Base-by-base conservation (phyloP, 2,113 vertebrate genomes). In the Irena cyanogastra region DNA sequence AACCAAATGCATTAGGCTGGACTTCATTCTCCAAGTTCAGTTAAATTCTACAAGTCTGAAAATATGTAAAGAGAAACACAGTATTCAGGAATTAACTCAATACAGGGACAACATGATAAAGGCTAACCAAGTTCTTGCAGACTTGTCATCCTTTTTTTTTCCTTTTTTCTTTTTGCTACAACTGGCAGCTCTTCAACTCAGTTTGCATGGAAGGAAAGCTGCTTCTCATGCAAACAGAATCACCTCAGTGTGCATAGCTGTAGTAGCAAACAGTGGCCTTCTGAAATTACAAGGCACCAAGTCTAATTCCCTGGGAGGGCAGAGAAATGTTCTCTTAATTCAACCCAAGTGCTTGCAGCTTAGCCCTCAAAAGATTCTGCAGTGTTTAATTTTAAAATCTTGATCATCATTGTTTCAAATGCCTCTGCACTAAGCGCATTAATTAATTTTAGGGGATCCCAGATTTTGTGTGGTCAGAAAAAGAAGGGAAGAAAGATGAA, bases 11-110 rank as follows among this genome's bases (percentile, higher is more conserved):
- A 94, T 96, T 81, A 96, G 94, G 47, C 82, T 96, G 61, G 97
- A 96, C 82, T 92, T 97, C 98, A 98, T 98, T 33, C 71, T 97
- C 76, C n/a, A 82, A 83, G 71, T 66, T 54, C 78, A 90, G 24
- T 59, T 59, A 37, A 80, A 42, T 66, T 52, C 94, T 96, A 63
- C 20, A 27, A 84, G 44, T 50, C 7, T 53, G 26, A 42, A 89
- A 74, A 53, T 16, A 54, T 0, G 1, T 31, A 37, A 52, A 86
- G 83, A 83, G 63, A 89, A 80, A 89, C 10, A 41, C 0, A 52
- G 7, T 18, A 80, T 44, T 65, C 35, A 84, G 18, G 11, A 90
- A 69, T 63, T 66, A 27, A 17, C 27, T 82, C n/a, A 50, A 44
- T 16, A 71, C 12, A 63, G 33, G 5, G 16, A 78, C 85, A 71